Evolutionary conservation across 2,797 vertebrate genomes (phyloP).

Genomic region (Chaunax sp.): DNA sequence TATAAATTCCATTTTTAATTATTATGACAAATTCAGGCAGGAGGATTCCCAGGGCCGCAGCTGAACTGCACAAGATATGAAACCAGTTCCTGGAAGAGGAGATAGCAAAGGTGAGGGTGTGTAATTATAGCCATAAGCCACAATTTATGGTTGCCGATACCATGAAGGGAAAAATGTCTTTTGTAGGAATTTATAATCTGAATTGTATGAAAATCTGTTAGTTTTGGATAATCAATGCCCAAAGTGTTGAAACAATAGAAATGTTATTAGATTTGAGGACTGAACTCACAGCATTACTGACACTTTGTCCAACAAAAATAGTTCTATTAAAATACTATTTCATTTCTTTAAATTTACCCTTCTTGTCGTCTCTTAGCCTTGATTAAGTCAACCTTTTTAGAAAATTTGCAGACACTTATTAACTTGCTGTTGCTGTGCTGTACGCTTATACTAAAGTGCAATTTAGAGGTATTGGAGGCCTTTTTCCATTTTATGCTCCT

Average conservation of each 20-base stretch:
- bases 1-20: constrained; percentile 74
- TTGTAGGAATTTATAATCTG: background rate
- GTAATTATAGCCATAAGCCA: constrained; percentile 17
- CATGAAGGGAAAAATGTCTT: background rate
- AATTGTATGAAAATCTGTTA: background rate
- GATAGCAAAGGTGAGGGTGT: constrained; percentile 40
- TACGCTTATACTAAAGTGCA: background rate
- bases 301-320: background rate
- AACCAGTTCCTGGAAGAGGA: constrained; percentile 27
- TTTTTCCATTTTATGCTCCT: no score
- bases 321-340: background rate
- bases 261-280: background rate
- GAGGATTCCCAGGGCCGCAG: constrained; percentile 41
- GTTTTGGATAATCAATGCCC: background rate
- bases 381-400: background rate
- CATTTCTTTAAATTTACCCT: background rate
- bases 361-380: constrained; percentile 2
- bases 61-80: constrained; percentile 40
- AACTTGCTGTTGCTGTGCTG: background rate
- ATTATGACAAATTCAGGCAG: constrained; percentile 57
- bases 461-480: background rate
- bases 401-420: background rate
- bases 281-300: background rate
- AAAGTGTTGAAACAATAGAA: background rate
- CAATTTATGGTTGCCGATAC: background rate